Conservation (phyloP, 2,113 vertebrate genomes). For the Festucalex cinctus region DNA sequence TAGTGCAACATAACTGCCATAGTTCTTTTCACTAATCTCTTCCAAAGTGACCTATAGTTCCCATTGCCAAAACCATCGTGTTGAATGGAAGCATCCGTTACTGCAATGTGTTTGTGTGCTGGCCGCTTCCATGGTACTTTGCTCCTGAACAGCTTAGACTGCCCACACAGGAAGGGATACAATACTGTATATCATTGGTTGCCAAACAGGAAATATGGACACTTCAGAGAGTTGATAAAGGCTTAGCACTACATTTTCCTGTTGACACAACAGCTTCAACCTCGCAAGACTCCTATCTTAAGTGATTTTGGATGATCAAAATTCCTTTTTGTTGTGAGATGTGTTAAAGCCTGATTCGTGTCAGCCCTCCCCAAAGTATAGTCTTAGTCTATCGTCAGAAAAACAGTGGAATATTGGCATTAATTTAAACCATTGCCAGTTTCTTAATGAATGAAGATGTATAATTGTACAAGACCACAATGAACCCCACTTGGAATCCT, state of each 20-base stretch:
- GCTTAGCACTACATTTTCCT: neutral
- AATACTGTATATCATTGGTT: neutral
- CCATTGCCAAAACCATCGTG: slow-evolving; percentile 9
- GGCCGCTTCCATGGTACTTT: slow-evolving; percentile 5
- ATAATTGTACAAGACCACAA: no score
- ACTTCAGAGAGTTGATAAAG: neutral
- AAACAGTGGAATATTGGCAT: no score
- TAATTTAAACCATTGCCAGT: no score
- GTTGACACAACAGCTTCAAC: neutral
- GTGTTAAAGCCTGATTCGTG: neutral
- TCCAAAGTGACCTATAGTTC: slow-evolving; percentile 19
- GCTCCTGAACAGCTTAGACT: slow-evolving; percentile 14
- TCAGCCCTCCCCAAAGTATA: no score
- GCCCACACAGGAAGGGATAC: neutral
- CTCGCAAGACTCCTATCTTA: neutral
- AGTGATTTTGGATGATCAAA: neutral
- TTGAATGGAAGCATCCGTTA: slow-evolving; percentile 30
- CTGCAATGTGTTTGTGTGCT: slow-evolving; percentile 18
- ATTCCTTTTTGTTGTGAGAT: neutral
- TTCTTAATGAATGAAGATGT: no score
- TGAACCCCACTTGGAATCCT: no score
- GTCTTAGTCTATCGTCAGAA: no score
- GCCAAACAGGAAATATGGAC: neutral
- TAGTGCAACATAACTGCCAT: neutral
- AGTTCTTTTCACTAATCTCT: slow-evolving; percentile 16